Base-by-base conservation (phyloP, 1,140 invertebrate species). In the Drosophila nannoptera region DNA sequence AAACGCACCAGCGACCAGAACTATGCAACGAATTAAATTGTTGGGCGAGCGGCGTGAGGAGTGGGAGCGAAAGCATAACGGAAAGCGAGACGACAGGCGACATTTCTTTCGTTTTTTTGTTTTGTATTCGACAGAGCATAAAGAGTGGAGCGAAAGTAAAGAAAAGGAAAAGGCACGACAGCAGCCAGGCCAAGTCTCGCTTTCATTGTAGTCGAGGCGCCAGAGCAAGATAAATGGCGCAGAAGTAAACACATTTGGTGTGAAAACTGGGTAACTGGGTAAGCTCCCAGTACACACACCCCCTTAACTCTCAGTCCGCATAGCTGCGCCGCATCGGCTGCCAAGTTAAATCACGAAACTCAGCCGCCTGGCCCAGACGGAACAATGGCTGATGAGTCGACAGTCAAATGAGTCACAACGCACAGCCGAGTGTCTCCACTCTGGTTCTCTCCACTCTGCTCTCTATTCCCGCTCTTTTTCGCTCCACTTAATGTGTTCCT, bases 221-320 rank as follows among this genome's bases (percentile, higher is more conserved):
- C 78, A 82, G 75, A 83, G 78, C 78, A 83, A 82, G 78, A 82
- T 78, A 82, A 82, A 82, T 82, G 78, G 78, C 78, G 56, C 72
- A 75, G 78, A 83, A 82, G 78, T 83, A 82, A 83, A 82, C 78
- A 82, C 78, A 84, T 73, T 75, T 72, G 72, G 78, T 82, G 78
- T 82, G 72, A 82, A 82, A 82, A 84, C 60, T 63, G 60, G 16
- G 45, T 31, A 67, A 55, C 63, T 58, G 59, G 52, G 61, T 48
- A 43, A 53, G 60, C 45, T 65, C 4, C 12, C 43, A 32, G 2
- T 14, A 7, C 31, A 14, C 5, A 2, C 29, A 0, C 7, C 31
- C 7, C 14, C 5, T 12, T 7, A 48, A 43, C 33, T 12, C 16
- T 4, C 7, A 11, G 16, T 31, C 8, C 31, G 11, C 48, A 49